A percentile compares a stretch with the other conserved stretches of the same genome.
phyloP scores from a whole-genome alignment of 2,797 vertebrate genomes.

The Pempheris klunzingeri region DNA sequence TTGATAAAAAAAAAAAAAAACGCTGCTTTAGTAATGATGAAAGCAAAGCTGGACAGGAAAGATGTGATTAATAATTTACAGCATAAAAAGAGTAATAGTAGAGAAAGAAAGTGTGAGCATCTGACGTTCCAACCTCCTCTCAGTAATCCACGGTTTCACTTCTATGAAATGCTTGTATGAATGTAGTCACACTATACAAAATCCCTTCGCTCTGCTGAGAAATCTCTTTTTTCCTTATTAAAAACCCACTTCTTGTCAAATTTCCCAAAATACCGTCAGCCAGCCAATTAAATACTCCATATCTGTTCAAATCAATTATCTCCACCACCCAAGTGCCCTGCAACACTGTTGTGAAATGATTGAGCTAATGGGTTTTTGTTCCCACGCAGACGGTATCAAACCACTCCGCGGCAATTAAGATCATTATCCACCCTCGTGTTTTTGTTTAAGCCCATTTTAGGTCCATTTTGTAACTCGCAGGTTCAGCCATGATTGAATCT shows the following conservation, averaged over 20 bases:
- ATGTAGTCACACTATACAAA: conserved; percentile 12
- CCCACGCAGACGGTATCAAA: conserved; percentile 66
- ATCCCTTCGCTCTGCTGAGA: conserved; percentile 24
- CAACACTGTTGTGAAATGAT: conserved; percentile 62
- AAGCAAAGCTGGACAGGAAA: background rate
- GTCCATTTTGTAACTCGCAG: conserved; percentile 46
- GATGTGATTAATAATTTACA: background rate
- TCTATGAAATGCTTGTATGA: conserved; percentile 5
- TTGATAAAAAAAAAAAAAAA: too few species aligned
- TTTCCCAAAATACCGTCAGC: conserved; percentile 61
- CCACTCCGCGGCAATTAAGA: conserved; percentile 74
- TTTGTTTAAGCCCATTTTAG: conserved; percentile 61
- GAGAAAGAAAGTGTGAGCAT: conserved; percentile 7
- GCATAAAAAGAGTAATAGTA: background rate
- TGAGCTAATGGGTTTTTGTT: conserved; percentile 76
- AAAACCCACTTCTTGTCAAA: conserved; percentile 61
- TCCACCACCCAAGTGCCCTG: conserved; percentile 53
- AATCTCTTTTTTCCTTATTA: conserved; percentile 31
- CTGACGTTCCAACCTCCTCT: background rate
- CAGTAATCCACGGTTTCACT: conserved; percentile 6
- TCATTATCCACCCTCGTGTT: conserved; percentile 72
- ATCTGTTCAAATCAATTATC: conserved; percentile 77
- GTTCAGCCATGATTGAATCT: conserved; percentile 47
- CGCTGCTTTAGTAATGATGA: background rate
- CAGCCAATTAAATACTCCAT: conserved; percentile 71